Evolutionary conservation across 1,140 invertebrate genomes (phyloP).

Genomic region (Drosophila eugracilis): DNA sequence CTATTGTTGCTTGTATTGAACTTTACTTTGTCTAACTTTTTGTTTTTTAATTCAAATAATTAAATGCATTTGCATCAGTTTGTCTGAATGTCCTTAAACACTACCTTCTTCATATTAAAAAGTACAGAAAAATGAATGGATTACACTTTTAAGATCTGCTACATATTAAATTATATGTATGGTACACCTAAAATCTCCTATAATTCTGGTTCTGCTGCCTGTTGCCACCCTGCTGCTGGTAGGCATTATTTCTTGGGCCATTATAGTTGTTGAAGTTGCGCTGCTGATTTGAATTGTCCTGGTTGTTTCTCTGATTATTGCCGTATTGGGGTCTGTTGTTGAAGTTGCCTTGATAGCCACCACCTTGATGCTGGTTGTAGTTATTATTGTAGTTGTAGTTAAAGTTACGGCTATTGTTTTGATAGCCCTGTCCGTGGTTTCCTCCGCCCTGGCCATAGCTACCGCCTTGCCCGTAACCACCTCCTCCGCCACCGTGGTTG

Average conservation of each 20-base stretch:
- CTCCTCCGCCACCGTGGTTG: slow-evolving; percentile 25
- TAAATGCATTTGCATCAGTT: not conserved
- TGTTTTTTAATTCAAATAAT: not conserved
- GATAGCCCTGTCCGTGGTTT: slow-evolving; percentile 27
- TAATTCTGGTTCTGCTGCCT: slow-evolving; percentile 50
- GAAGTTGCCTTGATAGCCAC: slow-evolving; percentile 36
- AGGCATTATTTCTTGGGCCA: slow-evolving; percentile 28
- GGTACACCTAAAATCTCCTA: slow-evolving; percentile 50
- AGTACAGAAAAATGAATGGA: slow-evolving; percentile 4
- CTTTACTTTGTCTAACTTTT: not conserved
- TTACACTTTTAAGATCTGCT: not conserved
- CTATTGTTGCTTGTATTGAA: not conserved
- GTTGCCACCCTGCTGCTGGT: slow-evolving; percentile 40
- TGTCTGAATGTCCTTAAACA: not conserved
- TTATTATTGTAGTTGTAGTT: slow-evolving; percentile 42
- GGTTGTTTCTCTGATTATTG: slow-evolving; percentile 39
- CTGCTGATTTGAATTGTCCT: slow-evolving; percentile 35
- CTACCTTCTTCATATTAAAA: slow-evolving; percentile 2
- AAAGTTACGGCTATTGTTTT: slow-evolving; percentile 40
- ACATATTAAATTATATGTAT: slow-evolving; percentile 7
- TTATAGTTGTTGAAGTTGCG: slow-evolving; percentile 58
- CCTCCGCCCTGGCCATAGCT: slow-evolving; percentile 21
- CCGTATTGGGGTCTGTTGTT: slow-evolving; percentile 41
- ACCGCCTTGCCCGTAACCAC: slow-evolving; percentile 17
- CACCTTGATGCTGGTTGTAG: slow-evolving; percentile 28